These are phyloP conservation scores for Phenganax marumi DNA, from an alignment of 92 coral and sea anemone species.

Conservation along the genomic window DNA sequence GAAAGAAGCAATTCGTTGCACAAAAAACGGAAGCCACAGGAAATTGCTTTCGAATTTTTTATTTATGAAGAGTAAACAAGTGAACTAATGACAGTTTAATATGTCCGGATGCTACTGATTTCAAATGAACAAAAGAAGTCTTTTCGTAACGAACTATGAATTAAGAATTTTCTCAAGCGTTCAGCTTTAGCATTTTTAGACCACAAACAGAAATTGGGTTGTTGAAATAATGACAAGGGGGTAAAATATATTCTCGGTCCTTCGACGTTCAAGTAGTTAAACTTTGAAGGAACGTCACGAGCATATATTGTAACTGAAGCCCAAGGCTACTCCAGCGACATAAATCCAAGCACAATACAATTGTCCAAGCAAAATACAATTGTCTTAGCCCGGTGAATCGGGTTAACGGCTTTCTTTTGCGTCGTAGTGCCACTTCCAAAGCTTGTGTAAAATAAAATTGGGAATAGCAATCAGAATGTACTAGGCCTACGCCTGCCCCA, in stretches of 20 bases:
- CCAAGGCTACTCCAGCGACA: not conserved
- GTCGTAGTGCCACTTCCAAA: too few species aligned
- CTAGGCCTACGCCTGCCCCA: too few species aligned
- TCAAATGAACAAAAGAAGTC: too few species aligned
- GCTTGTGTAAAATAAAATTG: too few species aligned
- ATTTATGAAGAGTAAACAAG: not conserved
- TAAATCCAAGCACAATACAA: too few species aligned
- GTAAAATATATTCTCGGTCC: not conserved
- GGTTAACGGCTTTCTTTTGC: too few species aligned
- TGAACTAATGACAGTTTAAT: not conserved
- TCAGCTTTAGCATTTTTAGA: not conserved
- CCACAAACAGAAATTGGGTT: not conserved
- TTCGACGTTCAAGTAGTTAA: not conserved
- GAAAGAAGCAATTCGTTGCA: conserved; percentile 8
- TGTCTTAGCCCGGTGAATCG: too few species aligned
- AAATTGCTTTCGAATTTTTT: not conserved
- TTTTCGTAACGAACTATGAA: too few species aligned
- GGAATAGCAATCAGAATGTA: too few species aligned
- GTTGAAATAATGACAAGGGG: not conserved
- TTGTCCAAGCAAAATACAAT: too few species aligned
- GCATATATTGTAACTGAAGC: not conserved
- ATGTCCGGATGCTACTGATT: too few species aligned
- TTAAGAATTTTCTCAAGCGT: too few species aligned
- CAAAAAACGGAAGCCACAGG: not conserved
- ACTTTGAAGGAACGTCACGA: not conserved